Percentiles rank a stretch among this genome's conserved stretches.
phyloP scores from a whole-genome alignment of 2,888 invertebrate genomes.

The Lasioglossum leucozonium region DNA sequence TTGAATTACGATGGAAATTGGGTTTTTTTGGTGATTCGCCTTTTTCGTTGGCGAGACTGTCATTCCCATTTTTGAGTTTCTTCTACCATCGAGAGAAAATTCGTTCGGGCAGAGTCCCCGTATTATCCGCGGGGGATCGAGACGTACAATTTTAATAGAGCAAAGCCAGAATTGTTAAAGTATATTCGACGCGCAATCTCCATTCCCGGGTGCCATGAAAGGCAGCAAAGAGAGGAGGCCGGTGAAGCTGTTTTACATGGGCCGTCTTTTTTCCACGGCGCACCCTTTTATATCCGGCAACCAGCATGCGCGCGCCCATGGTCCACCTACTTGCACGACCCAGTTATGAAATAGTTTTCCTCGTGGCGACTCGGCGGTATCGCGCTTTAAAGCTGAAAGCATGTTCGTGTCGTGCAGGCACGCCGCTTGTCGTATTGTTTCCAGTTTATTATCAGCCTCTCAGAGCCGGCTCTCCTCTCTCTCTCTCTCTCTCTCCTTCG shows the following conservation, averaged over 20 bases:
- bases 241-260: slow-evolving; percentile 18
- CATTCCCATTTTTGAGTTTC: too few species aligned
- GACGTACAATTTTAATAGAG: slow-evolving; percentile 3
- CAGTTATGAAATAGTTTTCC: slow-evolving; percentile 77
- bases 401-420: slow-evolving; percentile 75
- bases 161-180: slow-evolving; percentile 7
- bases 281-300: slow-evolving; percentile 38
- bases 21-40: too few species aligned
- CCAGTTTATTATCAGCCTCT: slow-evolving; percentile 69
- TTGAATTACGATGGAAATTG: too few species aligned
- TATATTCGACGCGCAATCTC: slow-evolving; percentile 9
- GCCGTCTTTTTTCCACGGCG: slow-evolving; percentile 41
- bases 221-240: slow-evolving; percentile 6
- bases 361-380: slow-evolving; percentile 68
- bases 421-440: slow-evolving; percentile 68
- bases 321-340: slow-evolving; percentile 68
- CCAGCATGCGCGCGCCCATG: slow-evolving; percentile 28
- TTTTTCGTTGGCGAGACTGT: too few species aligned
- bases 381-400: slow-evolving; percentile 82
- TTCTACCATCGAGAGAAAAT: neutral
- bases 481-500: neutral
- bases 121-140: neutral
- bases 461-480: slow-evolving; percentile 36
- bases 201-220: neutral
- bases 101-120: neutral